Percentiles rank a stretch among this genome's conserved stretches.
These are phyloP conservation scores for Callyntrura guangdongensis DNA, from an alignment of 2,888 invertebrate species.

Conservation along the genomic window DNA sequence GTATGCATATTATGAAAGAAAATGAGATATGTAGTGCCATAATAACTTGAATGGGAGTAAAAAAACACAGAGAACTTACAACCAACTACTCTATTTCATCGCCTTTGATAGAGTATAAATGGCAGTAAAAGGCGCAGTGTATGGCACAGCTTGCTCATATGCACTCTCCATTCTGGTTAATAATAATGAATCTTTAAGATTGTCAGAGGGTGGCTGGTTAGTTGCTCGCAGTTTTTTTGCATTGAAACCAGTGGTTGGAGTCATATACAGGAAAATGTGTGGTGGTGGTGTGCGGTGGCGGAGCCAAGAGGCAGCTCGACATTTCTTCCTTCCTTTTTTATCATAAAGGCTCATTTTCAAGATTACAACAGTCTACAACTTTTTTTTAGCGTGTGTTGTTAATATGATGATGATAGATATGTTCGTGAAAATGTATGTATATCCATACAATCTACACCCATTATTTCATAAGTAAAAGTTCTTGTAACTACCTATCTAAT, in stretches of 20 bases:
- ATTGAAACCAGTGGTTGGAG: not conserved
- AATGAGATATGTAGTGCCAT: constrained; percentile 11
- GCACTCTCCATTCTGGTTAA: constrained; percentile 25
- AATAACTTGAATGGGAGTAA: constrained; percentile 4
- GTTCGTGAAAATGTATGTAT: constrained; percentile 10
- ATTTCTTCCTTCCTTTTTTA: constrained; percentile 58
- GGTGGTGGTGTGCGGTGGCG: not conserved
- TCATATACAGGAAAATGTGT: not conserved
- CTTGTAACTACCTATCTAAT: not conserved
- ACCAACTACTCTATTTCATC: not conserved
- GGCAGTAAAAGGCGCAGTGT: not conserved
- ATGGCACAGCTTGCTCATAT: constrained; percentile 19
- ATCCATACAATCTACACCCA: constrained; percentile 6
- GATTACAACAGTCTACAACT: constrained; percentile 24
- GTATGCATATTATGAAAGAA: constrained; percentile 29
- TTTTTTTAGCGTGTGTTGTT: constrained; percentile 32
- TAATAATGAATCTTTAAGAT: constrained; percentile 54
- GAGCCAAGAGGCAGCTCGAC: constrained; percentile 38
- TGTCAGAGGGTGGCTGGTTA: not conserved
- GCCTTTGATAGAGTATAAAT: constrained; percentile 23
- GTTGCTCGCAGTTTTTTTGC: not conserved
- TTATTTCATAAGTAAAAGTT: not conserved
- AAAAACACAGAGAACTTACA: not conserved
- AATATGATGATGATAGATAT: constrained; percentile 48
- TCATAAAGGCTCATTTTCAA: constrained; percentile 21